These are phyloP conservation scores for Zaprionus kolodkinae DNA, from an alignment of 1,140 invertebrate species.

Conservation along the genomic window DNA sequence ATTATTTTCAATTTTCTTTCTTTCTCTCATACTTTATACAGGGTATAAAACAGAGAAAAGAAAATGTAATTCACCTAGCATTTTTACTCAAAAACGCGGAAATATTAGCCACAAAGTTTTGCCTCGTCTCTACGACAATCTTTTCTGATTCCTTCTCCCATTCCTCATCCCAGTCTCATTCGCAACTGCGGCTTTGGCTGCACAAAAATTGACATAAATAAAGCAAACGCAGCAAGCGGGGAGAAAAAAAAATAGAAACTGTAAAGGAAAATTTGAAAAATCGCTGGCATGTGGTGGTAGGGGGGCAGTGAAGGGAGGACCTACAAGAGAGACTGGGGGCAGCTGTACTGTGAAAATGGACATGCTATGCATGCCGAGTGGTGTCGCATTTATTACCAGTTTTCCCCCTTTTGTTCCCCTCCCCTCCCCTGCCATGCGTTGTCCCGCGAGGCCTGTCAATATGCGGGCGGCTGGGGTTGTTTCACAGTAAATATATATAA, in stretches of 20 bases:
- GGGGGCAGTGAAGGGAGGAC: not conserved
- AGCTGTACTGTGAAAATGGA: constrained; percentile 62
- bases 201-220: constrained; percentile 73
- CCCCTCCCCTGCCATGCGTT: not conserved
- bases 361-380: constrained; percentile 78
- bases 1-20: not conserved
- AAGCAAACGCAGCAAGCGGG: constrained; percentile 50
- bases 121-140: constrained; percentile 29
- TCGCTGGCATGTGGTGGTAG: constrained; percentile 29
- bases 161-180: constrained; percentile 7
- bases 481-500: constrained; percentile 9
- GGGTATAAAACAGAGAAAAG: constrained; percentile 13
- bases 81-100: constrained; percentile 59
- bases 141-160: constrained; percentile 17
- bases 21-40: not conserved
- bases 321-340: not conserved
- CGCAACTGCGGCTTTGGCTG: constrained; percentile 34
- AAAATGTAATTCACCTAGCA: constrained; percentile 36
- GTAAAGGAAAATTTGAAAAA: constrained; percentile 68
- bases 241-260: constrained; percentile 21
- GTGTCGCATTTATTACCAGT: constrained; percentile 76
- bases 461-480: constrained; percentile 30
- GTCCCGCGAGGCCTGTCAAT: constrained; percentile 32
- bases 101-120: constrained; percentile 55
- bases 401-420: constrained; percentile 8